Conservation (phyloP, 1,140 invertebrate species). For the Trichoplusia ni region DNA sequence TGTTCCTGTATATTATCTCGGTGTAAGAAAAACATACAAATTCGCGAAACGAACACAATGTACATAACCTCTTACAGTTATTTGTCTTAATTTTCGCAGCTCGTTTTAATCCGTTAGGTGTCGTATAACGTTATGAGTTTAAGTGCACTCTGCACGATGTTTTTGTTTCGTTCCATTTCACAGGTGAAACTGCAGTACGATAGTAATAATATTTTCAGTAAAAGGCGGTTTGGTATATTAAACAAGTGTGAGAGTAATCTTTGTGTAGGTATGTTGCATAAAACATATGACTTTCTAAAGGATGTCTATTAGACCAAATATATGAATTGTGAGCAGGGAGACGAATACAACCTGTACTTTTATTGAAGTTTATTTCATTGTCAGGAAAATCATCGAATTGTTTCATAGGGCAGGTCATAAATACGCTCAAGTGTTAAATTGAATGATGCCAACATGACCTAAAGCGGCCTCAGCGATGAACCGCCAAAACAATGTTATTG, state of each 20-base stretch:
- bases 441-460: too few species aligned
- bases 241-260: neutral
- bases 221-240: neutral
- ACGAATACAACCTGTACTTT: too few species aligned
- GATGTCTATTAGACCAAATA: too few species aligned
- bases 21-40: slow-evolving; percentile 48
- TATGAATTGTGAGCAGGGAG: too few species aligned
- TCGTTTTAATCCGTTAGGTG: neutral
- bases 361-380: too few species aligned
- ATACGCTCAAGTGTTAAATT: too few species aligned
- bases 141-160: neutral
- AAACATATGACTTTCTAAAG: too few species aligned
- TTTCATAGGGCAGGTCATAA: too few species aligned
- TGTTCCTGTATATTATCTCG: slow-evolving; percentile 41
- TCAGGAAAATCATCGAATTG: too few species aligned
- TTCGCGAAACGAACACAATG: slow-evolving; percentile 48
- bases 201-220: neutral
- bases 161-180: neutral
- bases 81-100: slow-evolving; percentile 9
- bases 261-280: too few species aligned
- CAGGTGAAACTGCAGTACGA: neutral
- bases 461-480: too few species aligned
- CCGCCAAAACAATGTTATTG: too few species aligned
- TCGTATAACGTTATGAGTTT: neutral
- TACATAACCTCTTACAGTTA: slow-evolving; percentile 44